Conservation (phyloP, 2,113 vertebrate species). For the Pontoporia blainvillei region DNA sequence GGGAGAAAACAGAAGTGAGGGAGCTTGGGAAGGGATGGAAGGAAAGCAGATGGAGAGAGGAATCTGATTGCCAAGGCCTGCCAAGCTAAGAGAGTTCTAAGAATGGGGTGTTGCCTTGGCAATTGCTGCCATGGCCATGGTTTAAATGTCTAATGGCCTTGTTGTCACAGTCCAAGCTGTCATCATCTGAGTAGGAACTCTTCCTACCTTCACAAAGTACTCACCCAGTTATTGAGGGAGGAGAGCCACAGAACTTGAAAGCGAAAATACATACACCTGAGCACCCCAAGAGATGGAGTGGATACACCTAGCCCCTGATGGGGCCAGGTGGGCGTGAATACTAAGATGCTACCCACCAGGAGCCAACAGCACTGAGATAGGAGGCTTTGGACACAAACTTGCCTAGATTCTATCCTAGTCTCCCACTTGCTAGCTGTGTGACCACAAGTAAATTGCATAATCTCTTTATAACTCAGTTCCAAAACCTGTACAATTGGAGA, state of each 20-base stretch:
- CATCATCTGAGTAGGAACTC: not conserved
- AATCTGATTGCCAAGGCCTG: not conserved
- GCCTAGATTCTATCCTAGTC: not conserved
- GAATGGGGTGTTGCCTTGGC: not conserved
- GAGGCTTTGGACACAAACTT: not conserved
- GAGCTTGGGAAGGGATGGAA: not conserved
- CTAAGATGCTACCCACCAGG: not conserved
- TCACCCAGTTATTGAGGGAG: not conserved
- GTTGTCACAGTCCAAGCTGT: not conserved
- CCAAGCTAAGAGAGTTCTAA: not conserved
- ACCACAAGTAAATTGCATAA: not conserved
- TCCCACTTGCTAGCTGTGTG: not conserved
- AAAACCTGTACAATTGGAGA: not conserved
- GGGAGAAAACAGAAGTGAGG: not conserved
- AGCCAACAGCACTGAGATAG: not conserved
- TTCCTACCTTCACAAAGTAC: not conserved
- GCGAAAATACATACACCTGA: not conserved
- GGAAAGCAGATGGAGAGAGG: not conserved
- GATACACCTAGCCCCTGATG: not conserved
- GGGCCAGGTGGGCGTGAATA: not conserved
- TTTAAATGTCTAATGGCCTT: not conserved
- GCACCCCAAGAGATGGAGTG: not conserved
- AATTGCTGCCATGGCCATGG: not conserved
- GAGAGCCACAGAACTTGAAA: not conserved
- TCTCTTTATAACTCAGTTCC: not conserved